Evolutionary conservation across 35 echinoderm and acorn worm genomes (phyloP).

Genomic region (Chiridota heheva): DNA sequence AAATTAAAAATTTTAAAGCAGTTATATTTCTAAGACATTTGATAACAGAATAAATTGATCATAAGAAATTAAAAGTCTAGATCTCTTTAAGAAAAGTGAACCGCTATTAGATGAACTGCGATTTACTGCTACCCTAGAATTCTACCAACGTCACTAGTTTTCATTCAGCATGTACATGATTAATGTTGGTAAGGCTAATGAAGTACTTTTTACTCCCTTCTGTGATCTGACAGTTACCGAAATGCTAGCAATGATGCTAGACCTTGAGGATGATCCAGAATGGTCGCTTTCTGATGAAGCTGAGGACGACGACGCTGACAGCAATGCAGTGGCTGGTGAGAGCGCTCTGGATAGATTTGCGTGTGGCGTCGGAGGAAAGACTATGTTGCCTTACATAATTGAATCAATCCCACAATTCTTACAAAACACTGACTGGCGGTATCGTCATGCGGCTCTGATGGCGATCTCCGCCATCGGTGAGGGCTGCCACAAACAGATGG

Average conservation of each 20-base stretch:
- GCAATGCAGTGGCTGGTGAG: constrained; percentile 91
- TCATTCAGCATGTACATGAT: not conserved
- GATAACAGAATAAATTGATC: too few relatives aligned
- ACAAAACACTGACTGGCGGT: constrained; percentile 93
- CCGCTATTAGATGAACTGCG: too few relatives aligned
- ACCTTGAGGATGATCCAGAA: constrained; percentile 92
- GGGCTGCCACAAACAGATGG: constrained; percentile 98
- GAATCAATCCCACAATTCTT: constrained; percentile 73
- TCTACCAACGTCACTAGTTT: too few relatives aligned
- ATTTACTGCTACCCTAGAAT: too few relatives aligned
- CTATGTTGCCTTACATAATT: constrained; percentile 86
- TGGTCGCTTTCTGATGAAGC: constrained; percentile 85
- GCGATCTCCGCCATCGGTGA: constrained; percentile 98
- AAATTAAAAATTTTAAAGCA: too few relatives aligned
- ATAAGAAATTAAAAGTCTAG: too few relatives aligned
- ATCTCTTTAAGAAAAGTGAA: too few relatives aligned
- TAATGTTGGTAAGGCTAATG: not conserved
- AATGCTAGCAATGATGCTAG: constrained; percentile 97
- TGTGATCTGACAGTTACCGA: constrained; percentile 77
- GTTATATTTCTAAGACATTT: too few relatives aligned
- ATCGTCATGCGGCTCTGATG: constrained; percentile 90
- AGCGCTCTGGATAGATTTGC: constrained; percentile 99
- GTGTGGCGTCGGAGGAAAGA: constrained; percentile 94
- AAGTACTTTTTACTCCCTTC: not conserved
- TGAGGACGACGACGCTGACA: constrained; percentile 92